Conservation (phyloP, 1,140 invertebrate species). For the Gonatopus flavifemur region DNA sequence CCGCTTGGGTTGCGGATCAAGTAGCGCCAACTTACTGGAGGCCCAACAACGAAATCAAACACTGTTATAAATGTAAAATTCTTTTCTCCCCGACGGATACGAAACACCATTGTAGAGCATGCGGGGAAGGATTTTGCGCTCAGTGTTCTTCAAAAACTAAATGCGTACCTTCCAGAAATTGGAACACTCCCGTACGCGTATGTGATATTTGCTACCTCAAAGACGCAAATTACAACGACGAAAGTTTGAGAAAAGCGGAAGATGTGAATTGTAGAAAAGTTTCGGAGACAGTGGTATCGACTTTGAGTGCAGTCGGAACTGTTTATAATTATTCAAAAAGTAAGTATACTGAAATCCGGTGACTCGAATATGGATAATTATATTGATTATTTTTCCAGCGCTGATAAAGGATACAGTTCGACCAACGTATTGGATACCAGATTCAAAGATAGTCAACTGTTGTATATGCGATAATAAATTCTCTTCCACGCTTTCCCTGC, state of each 20-base stretch:
- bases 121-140: constrained; percentile 73
- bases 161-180: constrained; percentile 68
- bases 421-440: constrained; percentile 80
- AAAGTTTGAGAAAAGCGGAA: constrained; percentile 40
- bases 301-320: constrained; percentile 62
- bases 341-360: constrained; percentile 31
- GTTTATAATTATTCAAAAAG: constrained; percentile 62
- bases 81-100: constrained; percentile 57
- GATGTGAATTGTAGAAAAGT: constrained; percentile 66
- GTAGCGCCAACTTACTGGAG: constrained; percentile 79
- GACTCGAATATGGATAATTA: neutral
- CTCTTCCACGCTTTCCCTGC: constrained; percentile 54
- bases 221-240: constrained; percentile 37
- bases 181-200: constrained; percentile 68
- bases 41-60: constrained; percentile 75
- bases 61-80: constrained; percentile 68
- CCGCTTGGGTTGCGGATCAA: constrained; percentile 76
- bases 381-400: constrained; percentile 51
- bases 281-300: constrained; percentile 67
- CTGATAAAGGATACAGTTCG: constrained; percentile 78
- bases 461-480: constrained; percentile 63
- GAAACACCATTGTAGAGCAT: constrained; percentile 81
- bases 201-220: constrained; percentile 66
- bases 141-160: constrained; percentile 64
- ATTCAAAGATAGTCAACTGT: constrained; percentile 69